Evolutionary conservation across 2,888 invertebrate species (phyloP), one percentile per base, ranked within the genome.

Genomic region (Trichacis sp.): DNA sequence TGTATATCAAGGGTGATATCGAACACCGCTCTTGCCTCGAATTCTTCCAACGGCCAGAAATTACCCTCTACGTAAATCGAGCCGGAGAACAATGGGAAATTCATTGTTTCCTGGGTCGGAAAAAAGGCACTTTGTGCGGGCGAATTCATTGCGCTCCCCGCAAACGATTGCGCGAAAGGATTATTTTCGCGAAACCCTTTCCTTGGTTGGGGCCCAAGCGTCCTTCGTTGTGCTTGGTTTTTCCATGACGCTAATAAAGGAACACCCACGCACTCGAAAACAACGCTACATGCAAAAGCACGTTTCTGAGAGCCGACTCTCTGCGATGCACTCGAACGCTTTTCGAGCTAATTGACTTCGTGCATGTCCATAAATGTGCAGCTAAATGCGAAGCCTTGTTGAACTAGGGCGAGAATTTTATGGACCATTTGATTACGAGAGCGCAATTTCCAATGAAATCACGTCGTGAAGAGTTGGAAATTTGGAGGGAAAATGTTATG

Each of bases 251-350:
- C 40, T 40, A 12, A 12, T 15, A 40, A 40, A 40, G 40, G 40
- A 40, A 40, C 40, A 40, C 15, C 40, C 14, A 40, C 40, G 40
- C 40, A 15, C 40, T 40, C 14, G 40, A 40, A 40, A 40, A 40
- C 2, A 3, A n/a, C 33, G 33, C 24, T 24, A 24, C 24, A 24
- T 24, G 24, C 33, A 9, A 33, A 33, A 33, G 33, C 33, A 33
- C 33, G n/a, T n/a, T 11, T 33, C n/a, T 24, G 8, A 5, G 24
- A 3, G 24, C 24, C 24, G 24, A 24, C 24, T n/a, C 11, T 33
- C 4, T 15, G 40, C 40, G 14, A 40, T 15, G 40, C 9, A 40
- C 15, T 15, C 40, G 6, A 40, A 14, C 15, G 8, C 40, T 40
- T 40, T 40, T 12, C 40, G 40, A 40, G 14, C 15, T 40, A 40